Conservation (phyloP, 2,113 vertebrate species). For the Tragelaphus scriptus region DNA sequence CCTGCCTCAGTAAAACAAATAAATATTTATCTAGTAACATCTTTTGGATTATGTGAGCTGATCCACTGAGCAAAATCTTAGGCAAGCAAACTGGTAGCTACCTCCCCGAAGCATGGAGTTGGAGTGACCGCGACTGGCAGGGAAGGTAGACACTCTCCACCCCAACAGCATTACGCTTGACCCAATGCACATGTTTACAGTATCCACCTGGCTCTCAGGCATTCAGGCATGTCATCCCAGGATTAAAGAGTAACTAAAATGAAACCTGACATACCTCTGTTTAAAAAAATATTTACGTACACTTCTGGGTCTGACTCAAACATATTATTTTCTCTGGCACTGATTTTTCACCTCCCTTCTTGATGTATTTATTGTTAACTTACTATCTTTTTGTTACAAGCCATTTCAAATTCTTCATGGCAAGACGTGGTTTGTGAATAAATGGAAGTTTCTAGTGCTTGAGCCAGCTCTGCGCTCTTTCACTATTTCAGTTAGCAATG, state of each 20-base stretch:
- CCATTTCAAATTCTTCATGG: background rate
- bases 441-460: background rate
- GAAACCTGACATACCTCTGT: background rate
- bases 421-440: background rate
- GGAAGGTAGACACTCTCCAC: background rate
- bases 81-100: background rate
- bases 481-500: background rate
- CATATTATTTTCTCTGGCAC: background rate
- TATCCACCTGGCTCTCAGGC: background rate
- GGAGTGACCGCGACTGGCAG: rapidly evolving
- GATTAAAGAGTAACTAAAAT: background rate
- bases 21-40: background rate
- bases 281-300: background rate
- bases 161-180: background rate
- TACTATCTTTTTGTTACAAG: background rate
- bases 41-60: background rate
- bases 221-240: background rate
- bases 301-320: background rate
- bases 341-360: background rate
- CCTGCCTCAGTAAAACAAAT: background rate
- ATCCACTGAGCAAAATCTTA: background rate
- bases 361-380: background rate
- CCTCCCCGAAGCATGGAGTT: background rate
- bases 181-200: background rate
- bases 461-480: background rate